Base-by-base conservation (phyloP, 2,888 invertebrate genomes). In the Seira sanloemensis region DNA sequence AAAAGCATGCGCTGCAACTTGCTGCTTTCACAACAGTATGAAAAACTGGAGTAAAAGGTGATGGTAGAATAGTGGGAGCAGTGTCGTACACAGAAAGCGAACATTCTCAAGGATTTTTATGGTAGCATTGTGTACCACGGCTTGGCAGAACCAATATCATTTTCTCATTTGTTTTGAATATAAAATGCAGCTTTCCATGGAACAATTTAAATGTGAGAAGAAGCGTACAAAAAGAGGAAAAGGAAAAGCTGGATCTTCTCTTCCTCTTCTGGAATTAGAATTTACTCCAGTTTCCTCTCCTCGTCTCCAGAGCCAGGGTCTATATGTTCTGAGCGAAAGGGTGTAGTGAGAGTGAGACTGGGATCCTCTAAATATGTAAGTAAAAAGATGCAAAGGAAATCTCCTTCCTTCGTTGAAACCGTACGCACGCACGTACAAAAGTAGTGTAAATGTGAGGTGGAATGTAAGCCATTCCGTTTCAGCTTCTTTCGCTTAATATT, bases 1-100 rank as follows among this genome's bases (percentile, higher is more conserved):
- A 67, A 76, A 76, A 76, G 75, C 75, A 76, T 76, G 75, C 75
- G 75, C 75, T 76, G 75, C 75, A 76, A 76, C 75, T 76, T 76
- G 75, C 75, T 76, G 75, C 75, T 76, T 76, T 76, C 58, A 58
- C 58, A n/a, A n/a, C n/a, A 58, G 18, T 58, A n/a, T n/a, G 25
- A 21, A 54, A 23, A 19, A 12, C n/a, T n/a, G n/a, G n/a, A n/a
- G 1, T 72, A 72, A 24, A 72, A 18, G n/a, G 19, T 23, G 72
- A 37, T 54, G 21, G 5, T 65, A 65, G n/a, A n/a, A n/a, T n/a
- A n/a, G n/a, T n/a, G n/a, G n/a, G n/a, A n/a, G n/a, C n/a, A n/a
- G n/a, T n/a, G n/a, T n/a, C n/a, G n/a, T n/a, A n/a, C n/a, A n/a
- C n/a, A n/a, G n/a, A n/a, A n/a, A n/a, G n/a, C n/a, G n/a, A n/a